Evolutionary conservation across 2,888 invertebrate species (phyloP).

Genomic region (Pterostichus madidus): DNA sequence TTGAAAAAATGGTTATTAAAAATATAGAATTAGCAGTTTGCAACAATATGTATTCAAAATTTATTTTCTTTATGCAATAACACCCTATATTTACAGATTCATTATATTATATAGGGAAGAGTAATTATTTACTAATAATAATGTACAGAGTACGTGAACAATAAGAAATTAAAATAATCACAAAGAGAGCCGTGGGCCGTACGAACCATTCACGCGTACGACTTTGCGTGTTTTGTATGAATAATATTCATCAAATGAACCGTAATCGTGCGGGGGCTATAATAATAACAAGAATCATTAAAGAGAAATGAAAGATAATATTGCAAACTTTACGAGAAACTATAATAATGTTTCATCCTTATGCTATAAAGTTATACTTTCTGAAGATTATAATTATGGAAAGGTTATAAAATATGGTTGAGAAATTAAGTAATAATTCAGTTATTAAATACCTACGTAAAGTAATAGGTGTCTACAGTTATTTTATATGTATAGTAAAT

Average conservation of each 20-base stretch:
- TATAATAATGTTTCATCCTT: slow-evolving; percentile 9
- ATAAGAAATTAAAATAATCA: slow-evolving; percentile 43
- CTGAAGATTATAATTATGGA: not conserved
- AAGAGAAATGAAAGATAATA: not conserved
- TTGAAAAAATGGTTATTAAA: too few relatives aligned
- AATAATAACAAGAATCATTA: slow-evolving; percentile 9
- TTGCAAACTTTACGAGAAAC: not conserved
- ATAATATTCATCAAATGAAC: slow-evolving; percentile 31
- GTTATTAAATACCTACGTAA: slow-evolving; percentile 9
- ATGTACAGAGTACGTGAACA: slow-evolving; percentile 30
- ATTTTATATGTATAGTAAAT: not conserved
- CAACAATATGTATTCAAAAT: too few relatives aligned
- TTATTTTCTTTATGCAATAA: not conserved
- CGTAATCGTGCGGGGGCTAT: slow-evolving; percentile 28
- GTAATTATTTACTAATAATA: slow-evolving; percentile 31
- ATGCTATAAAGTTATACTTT: slow-evolving; percentile 1
- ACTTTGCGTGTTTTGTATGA: slow-evolving; percentile 20
- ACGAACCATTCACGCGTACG: slow-evolving; percentile 26
- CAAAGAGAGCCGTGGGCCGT: slow-evolving; percentile 28
- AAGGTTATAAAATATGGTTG: not conserved
- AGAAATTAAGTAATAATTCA: slow-evolving; percentile 18
- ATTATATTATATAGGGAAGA: too few relatives aligned
- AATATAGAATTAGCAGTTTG: too few relatives aligned
- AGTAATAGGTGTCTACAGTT: not conserved
- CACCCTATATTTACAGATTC: too few relatives aligned